Evolutionary conservation across 2,888 invertebrate species (phyloP).

Genomic region (Aleiodes leptofemur): DNA sequence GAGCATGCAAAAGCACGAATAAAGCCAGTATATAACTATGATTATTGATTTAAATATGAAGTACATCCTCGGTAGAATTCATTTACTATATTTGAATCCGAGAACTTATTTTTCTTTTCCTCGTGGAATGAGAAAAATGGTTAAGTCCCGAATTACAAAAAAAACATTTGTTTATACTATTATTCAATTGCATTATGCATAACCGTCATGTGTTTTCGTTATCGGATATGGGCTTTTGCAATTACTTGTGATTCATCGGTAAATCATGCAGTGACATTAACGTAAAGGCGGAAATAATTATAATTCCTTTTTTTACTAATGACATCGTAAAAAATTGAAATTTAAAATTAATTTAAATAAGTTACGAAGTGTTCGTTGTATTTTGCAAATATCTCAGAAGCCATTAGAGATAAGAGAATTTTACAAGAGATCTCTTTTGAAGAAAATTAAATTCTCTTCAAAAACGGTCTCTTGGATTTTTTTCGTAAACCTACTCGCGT

Average conservation of each 20-base stretch:
- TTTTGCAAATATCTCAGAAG: too few relatives aligned
- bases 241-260: not conserved
- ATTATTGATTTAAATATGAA: not conserved
- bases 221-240: not conserved
- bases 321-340: too few relatives aligned
- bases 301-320: too few relatives aligned
- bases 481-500: too few relatives aligned
- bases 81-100: not conserved
- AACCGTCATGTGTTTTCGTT: not conserved
- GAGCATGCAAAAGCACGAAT: slow-evolving; percentile 6
- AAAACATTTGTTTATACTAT: not conserved
- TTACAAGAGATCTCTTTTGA: too few relatives aligned
- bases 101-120: slow-evolving; percentile 18
- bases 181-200: not conserved
- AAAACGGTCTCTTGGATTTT: too few relatives aligned
- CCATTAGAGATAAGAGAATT: too few relatives aligned
- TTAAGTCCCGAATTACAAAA: slow-evolving; percentile 39
- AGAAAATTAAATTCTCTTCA: too few relatives aligned
- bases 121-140: slow-evolving; percentile 31
- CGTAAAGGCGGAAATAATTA: too few relatives aligned
- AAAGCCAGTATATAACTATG: too few relatives aligned
- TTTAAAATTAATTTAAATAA: too few relatives aligned
- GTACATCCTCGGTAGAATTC: not conserved
- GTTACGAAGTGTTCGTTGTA: too few relatives aligned
- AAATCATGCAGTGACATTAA: not conserved